These are phyloP conservation scores for Labeo catla DNA, from an alignment of 2,113 vertebrate genomes.

Conservation along the genomic window DNA sequence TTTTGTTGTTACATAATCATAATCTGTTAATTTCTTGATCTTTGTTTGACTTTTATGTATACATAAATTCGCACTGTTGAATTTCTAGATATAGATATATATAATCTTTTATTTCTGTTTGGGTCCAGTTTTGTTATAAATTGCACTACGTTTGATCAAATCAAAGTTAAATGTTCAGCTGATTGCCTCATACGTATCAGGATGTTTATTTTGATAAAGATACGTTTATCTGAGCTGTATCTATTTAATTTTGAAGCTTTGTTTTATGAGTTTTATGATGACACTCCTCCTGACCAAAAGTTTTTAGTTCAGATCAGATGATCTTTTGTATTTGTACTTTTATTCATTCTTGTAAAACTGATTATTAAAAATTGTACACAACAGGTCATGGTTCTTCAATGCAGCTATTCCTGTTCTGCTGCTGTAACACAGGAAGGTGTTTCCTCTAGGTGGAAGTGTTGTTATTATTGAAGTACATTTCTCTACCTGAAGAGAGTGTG, in stretches of 20 bases:
- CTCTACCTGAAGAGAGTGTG: neutral
- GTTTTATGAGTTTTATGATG: neutral
- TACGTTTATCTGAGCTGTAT: neutral
- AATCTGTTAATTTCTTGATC: neutral
- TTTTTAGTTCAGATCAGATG: too few relatives aligned
- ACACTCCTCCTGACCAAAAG: neutral
- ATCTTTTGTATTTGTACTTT: too few relatives aligned
- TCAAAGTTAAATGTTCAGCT: neutral
- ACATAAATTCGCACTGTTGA: neutral
- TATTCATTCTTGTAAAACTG: too few relatives aligned
- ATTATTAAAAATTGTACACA: too few relatives aligned
- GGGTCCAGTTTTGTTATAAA: neutral
- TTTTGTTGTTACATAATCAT: neutral
- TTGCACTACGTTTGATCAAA: constrained; percentile 10
- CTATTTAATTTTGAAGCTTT: neutral
- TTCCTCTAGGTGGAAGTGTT: constrained; percentile 4
- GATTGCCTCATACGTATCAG: neutral
- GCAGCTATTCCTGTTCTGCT: neutral
- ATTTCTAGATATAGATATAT: neutral
- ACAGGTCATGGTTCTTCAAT: neutral
- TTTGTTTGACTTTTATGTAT: neutral
- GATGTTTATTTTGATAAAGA: neutral
- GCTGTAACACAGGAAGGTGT: neutral
- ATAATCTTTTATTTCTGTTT: neutral
- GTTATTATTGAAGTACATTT: neutral